phyloP scores from a whole-genome alignment of 2,797 vertebrate species.

The Chelmon rostratus region DNA sequence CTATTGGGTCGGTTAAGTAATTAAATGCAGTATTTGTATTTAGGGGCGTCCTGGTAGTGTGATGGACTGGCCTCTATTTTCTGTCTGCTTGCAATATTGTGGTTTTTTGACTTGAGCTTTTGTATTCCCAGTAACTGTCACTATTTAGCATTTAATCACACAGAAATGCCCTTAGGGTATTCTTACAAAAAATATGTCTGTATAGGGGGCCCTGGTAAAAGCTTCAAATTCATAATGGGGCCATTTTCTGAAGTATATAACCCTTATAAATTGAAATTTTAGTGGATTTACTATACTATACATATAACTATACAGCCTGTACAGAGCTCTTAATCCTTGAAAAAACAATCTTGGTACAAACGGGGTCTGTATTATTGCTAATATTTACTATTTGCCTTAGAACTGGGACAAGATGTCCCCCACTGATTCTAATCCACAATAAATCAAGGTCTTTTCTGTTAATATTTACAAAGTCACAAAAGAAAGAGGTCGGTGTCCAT shows the following conservation, averaged over 20 bases:
- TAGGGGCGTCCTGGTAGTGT: background rate
- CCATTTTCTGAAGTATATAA: conserved; percentile 45
- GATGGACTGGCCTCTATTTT: background rate
- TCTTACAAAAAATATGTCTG: conserved; percentile 38
- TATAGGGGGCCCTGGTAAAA: conserved; percentile 45
- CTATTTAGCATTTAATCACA: conserved; percentile 57
- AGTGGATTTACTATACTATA: conserved; percentile 49
- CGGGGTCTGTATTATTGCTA: conserved; percentile 43
- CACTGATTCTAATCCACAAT: conserved; percentile 70
- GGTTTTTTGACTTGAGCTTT: conserved; percentile 27
- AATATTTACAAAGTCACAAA: conserved; percentile 65
- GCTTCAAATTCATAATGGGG: conserved; percentile 49
- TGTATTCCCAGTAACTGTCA: conserved; percentile 39
- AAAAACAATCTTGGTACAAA: conserved; percentile 62
- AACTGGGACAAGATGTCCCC: conserved; percentile 53
- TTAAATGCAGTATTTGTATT: conserved; percentile 41
- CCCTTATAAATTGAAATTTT: conserved; percentile 40
- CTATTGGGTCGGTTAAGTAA: conserved; percentile 28
- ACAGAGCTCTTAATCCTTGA: conserved; percentile 54
- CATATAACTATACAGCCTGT: conserved; percentile 31
- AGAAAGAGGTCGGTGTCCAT: conserved; percentile 56
- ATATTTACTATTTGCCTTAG: conserved; percentile 65
- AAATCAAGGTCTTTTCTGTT: conserved; percentile 71
- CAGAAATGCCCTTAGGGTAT: conserved; percentile 34
- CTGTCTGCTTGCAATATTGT: conserved; percentile 2